These are phyloP conservation scores for Rhabdophis nuchalis DNA, from an alignment of 2,797 vertebrate genomes.

Conservation along the genomic window DNA sequence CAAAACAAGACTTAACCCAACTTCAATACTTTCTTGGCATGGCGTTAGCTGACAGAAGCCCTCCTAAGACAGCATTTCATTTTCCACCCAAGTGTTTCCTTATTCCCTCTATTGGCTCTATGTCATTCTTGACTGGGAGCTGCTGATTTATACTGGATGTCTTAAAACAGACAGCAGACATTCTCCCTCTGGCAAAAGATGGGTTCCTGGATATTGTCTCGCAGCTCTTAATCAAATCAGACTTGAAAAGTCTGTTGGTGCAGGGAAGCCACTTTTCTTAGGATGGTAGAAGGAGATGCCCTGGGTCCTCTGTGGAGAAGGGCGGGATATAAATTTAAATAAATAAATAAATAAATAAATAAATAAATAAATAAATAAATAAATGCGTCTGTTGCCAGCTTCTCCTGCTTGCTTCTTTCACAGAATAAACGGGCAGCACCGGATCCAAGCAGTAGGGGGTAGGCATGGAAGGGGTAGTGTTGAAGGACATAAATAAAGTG, in stretches of 20 bases:
- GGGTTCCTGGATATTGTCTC: background rate
- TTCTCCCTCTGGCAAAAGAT: background rate
- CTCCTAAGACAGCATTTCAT: background rate
- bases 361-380: no score
- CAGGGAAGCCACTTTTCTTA: background rate
- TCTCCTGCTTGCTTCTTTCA: background rate
- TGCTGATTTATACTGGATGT: background rate
- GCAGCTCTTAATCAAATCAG: background rate
- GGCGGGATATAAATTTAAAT: no score
- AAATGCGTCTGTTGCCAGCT: background rate
- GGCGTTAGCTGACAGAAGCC: background rate
- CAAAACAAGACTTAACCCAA: background rate
- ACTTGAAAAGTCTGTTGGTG: background rate
- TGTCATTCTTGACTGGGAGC: background rate
- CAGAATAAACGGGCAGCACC: background rate
- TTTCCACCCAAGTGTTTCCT: background rate
- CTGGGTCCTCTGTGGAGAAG: no score
- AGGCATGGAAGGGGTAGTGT: background rate
- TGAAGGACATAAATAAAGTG: background rate
- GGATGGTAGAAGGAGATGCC: background rate
- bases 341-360: no score
- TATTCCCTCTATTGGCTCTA: no score
- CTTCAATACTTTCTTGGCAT: background rate
- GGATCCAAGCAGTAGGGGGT: background rate
- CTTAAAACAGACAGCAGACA: background rate